Percentiles rank a stretch among this genome's conserved stretches.
Evolutionary conservation across 30 jellyfish, hydroid and myxozoan genomes (phyloP).

Genomic region (Aurelia aurita): DNA sequence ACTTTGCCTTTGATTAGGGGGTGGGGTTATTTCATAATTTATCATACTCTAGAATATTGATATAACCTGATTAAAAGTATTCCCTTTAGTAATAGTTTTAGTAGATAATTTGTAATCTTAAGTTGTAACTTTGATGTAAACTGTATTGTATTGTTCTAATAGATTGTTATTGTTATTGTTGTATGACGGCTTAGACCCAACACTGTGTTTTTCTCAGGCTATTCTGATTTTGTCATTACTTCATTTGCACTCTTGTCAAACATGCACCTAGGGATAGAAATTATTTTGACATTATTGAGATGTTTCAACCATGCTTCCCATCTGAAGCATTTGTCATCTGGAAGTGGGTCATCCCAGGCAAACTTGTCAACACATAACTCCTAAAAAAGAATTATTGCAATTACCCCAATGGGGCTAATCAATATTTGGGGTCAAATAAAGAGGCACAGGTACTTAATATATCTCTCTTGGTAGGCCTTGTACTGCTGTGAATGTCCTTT

Average conservation of each 20-base stretch:
- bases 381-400: constrained; percentile 40
- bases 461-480: constrained; percentile 37
- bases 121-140: too few species aligned
- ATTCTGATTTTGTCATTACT: too few species aligned
- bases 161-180: too few species aligned
- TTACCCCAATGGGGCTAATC: constrained; percentile 30
- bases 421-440: constrained; percentile 48
- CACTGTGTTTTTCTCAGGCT: too few species aligned
- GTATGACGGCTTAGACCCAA: too few species aligned
- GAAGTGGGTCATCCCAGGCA: constrained; percentile 51
- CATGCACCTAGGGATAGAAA: constrained; percentile 42
- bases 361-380: constrained; percentile 30
- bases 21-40: too few species aligned
- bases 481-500: constrained; percentile 16
- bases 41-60: too few species aligned
- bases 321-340: constrained; percentile 17
- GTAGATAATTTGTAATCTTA: too few species aligned
- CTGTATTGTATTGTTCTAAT: too few species aligned
- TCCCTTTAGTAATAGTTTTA: too few species aligned
- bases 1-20: too few species aligned
- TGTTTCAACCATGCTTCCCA: constrained; percentile 41
- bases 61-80: too few species aligned
- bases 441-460: constrained; percentile 42
- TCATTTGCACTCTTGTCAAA: background rate
- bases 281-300: constrained; percentile 1